These are phyloP conservation scores for Chrosomus eos DNA, from an alignment of 2,797 vertebrate species.

Conservation along the genomic window DNA sequence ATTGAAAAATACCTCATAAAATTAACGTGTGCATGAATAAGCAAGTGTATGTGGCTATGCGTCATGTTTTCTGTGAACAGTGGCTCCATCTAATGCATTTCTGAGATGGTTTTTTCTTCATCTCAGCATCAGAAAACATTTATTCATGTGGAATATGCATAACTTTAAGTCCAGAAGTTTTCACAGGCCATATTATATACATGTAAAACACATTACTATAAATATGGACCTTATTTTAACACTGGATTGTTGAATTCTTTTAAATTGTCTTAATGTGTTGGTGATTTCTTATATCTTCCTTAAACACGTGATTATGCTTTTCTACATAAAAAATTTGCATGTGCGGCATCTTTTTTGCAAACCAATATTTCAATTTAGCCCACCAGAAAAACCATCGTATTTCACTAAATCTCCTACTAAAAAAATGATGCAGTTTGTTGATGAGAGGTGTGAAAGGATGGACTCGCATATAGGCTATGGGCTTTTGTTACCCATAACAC, in stretches of 20 bases:
- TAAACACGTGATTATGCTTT: neutral
- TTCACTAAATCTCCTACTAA: neutral
- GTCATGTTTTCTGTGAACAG: neutral
- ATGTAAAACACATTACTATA: neutral
- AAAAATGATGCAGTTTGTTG: neutral
- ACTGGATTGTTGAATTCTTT: neutral
- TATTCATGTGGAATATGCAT: neutral
- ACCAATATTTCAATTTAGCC: conserved; percentile 20
- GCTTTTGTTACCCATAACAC: neutral
- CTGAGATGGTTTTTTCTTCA: neutral
- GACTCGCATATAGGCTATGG: too few species aligned
- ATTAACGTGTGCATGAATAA: neutral
- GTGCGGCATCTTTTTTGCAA: neutral
- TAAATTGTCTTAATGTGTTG: neutral
- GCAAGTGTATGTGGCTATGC: neutral
- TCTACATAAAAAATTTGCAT: neutral
- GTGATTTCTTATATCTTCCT: neutral
- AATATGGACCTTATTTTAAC: neutral
- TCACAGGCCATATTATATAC: neutral
- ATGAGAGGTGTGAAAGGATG: neutral
- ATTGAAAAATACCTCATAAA: neutral
- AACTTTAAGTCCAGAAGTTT: neutral
- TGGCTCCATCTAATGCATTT: neutral
- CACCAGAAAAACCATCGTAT: neutral
- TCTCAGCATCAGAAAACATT: neutral